These are phyloP conservation scores for Timema cristinae DNA, from an alignment of 2,888 invertebrate species.

Conservation along the genomic window DNA sequence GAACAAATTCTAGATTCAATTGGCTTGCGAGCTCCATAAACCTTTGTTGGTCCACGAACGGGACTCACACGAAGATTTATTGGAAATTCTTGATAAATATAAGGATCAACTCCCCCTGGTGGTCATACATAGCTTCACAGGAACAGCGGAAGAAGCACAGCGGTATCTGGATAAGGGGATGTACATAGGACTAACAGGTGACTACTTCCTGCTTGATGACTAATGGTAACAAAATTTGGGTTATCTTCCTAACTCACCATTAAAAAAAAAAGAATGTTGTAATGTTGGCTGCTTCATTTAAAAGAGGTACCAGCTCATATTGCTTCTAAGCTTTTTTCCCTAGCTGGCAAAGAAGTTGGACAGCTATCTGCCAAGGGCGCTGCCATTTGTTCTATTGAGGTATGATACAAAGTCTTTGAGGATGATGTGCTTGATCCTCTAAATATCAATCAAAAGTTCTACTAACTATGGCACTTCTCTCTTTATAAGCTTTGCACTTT, in stretches of 20 bases:
- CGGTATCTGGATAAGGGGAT: slow-evolving; percentile 80
- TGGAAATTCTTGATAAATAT: slow-evolving; percentile 63
- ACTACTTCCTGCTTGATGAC: slow-evolving; percentile 27
- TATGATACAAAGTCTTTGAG: too few species aligned
- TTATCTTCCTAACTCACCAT: neutral
- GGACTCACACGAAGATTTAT: slow-evolving; percentile 82
- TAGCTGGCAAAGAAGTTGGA: too few species aligned
- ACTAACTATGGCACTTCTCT: too few species aligned
- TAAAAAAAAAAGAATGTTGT: neutral
- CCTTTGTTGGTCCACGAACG: slow-evolving; percentile 89
- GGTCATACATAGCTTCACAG: slow-evolving; percentile 88
- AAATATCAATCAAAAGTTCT: too few species aligned
- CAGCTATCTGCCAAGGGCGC: neutral
- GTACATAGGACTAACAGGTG: slow-evolving; percentile 79
- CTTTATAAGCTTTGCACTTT: too few species aligned
- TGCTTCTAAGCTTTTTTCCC: neutral
- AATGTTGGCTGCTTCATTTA: too few species aligned
- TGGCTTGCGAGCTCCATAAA: slow-evolving; percentile 82
- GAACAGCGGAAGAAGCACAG: slow-evolving; percentile 77
- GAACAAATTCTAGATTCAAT: slow-evolving; percentile 57
- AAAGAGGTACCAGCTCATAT: neutral
- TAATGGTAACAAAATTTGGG: neutral
- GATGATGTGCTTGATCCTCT: too few species aligned
- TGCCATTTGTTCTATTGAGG: too few species aligned
- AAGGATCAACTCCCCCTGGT: slow-evolving; percentile 66